These are phyloP conservation scores for Cairina moschata DNA, from an alignment of 2,113 vertebrate species.

Conservation along the genomic window DNA sequence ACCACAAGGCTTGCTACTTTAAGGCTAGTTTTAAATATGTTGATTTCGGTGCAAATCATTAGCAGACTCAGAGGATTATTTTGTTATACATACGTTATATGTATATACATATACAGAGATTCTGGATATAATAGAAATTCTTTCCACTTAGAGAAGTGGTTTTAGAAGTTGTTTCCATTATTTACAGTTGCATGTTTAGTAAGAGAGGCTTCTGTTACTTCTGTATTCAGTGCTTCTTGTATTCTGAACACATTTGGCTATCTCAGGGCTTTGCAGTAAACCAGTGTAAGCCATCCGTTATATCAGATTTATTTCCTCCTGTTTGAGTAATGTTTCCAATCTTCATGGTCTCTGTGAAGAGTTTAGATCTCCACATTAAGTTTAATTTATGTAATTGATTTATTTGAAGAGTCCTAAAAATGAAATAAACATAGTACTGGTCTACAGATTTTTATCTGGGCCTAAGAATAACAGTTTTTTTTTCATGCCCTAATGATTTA, in stretches of 20 bases:
- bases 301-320: neutral
- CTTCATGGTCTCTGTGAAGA: neutral
- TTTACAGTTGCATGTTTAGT: neutral
- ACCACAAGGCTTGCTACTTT: neutral
- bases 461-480: neutral
- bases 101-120: too few relatives aligned
- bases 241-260: neutral
- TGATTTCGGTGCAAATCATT: neutral
- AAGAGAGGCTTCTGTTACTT: neutral
- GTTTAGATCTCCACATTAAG: neutral
- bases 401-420: constrained; percentile 33
- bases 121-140: neutral
- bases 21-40: neutral
- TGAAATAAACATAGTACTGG: constrained; percentile 24
- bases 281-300: neutral
- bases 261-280: neutral
- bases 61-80: neutral
- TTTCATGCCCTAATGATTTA: constrained; percentile 34
- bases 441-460: neutral
- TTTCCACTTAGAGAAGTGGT: neutral
- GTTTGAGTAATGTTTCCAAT: neutral
- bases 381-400: neutral
- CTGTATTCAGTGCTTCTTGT: neutral
- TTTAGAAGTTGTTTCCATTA: neutral
- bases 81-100: too few relatives aligned